Percentiles rank a stretch among this genome's conserved stretches.
phyloP scores from a whole-genome alignment of 2,113 vertebrate genomes.

The Saguinus imperator region DNA sequence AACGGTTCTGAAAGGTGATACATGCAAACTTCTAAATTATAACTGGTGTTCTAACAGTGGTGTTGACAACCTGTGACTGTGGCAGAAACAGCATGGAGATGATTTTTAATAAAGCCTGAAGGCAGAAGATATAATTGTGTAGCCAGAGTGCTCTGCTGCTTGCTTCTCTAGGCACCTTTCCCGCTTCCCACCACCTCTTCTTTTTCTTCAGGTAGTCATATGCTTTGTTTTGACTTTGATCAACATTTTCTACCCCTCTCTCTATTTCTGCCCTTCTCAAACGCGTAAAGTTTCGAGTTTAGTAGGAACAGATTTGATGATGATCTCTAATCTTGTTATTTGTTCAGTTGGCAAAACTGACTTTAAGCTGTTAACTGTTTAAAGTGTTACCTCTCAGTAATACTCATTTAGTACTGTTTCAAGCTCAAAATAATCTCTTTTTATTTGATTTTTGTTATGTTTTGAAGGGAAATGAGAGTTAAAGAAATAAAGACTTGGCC shows the following conservation, averaged over 20 bases:
- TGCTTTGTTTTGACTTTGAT: not conserved
- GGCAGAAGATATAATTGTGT: not conserved
- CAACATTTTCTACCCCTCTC: not conserved
- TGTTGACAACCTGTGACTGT: not conserved
- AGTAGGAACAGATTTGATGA: not conserved
- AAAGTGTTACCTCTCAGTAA: not conserved
- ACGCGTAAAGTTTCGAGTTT: not conserved
- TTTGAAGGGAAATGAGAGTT: too few species aligned
- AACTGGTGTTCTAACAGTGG: not conserved
- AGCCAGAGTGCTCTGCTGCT: not conserved
- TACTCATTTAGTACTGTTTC: not conserved
- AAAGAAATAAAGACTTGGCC: too few species aligned
- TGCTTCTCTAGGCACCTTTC: not conserved
- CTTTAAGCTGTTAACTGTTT: not conserved
- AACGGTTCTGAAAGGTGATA: not conserved
- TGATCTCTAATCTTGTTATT: not conserved
- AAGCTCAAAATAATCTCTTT: not conserved
- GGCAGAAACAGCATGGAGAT: not conserved
- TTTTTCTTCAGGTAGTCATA: not conserved
- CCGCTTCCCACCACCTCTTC: not conserved
- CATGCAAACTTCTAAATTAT: not conserved
- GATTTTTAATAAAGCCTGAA: not conserved
- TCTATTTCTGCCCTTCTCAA: not conserved
- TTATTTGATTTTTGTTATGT: not conserved
- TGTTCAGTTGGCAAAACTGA: not conserved